Base-by-base conservation (phyloP, 2,888 invertebrate genomes). In the Portevinia maculata region DNA sequence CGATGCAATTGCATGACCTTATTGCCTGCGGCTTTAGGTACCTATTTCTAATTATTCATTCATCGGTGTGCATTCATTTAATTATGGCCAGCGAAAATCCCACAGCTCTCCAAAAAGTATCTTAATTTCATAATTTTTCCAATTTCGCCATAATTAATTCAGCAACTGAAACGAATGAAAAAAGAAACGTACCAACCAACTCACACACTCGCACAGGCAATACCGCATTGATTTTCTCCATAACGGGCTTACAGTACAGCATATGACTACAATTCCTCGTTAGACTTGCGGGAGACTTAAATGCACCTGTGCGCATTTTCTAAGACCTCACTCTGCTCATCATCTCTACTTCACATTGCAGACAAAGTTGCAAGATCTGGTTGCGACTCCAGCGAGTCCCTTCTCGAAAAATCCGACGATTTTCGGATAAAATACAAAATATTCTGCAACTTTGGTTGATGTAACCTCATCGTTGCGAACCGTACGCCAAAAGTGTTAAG, bases 61-160 rank as follows among this genome's bases (percentile, higher is more conserved):
- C 24, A 5, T 24, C 24, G 5, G 24, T 5, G 5, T 5, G 24
- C n/a, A n/a, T n/a, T n/a, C n/a, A 24, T 7, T 55, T 34, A 7
- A 50, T n/a, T n/a, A 46, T 5, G 30, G 19, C 6, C 9, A 57
- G 17, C 17, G 11, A 37, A 46, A 46, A 74, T 65, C 65, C 39
- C 55, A 73, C 64, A 64, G 48, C 30, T 21, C 32, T 48, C 19
- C 41, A 55, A 55, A 37, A 19, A 17, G 53, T 28, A 32, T 24
- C n/a, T n/a, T n/a, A n/a, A 75, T 60, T 67, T 75, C 59, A 75
- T 67, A 60, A 30, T 52, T 75, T 59, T 52, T 24, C 53, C 44
- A 69, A n/a, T 69, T 75, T 75, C 60, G 46, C 46, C 75, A 75
- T 48, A 53, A 69, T 69, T 60, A 37, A 69, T 75, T 53, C 37